phyloP scores from a whole-genome alignment of 2,888 invertebrate species.

The Rapana venosa region DNA sequence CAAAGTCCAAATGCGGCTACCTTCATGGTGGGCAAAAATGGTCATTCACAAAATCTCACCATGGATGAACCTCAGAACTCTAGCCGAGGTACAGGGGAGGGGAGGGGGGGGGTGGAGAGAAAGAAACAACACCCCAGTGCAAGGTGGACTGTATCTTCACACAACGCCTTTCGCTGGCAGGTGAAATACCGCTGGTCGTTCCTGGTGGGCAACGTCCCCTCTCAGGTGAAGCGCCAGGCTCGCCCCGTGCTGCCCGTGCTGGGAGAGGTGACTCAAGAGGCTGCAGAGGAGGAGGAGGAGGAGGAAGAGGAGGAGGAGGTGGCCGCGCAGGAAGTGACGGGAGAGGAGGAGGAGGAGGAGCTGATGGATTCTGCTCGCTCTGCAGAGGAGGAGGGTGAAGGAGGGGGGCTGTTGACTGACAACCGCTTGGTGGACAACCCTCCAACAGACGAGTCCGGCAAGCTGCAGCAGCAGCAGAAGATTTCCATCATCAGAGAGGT shows the following conservation, averaged over 20 bases:
- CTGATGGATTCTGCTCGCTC: constrained; percentile 30
- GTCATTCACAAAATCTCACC: too few relatives aligned
- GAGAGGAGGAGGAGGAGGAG: constrained; percentile 59
- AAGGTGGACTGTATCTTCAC: too few relatives aligned
- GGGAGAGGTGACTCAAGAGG: constrained; percentile 38
- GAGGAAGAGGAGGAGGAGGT: constrained; percentile 48
- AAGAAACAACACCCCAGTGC: too few relatives aligned
- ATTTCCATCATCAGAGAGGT: constrained; percentile 25
- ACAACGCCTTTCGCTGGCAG: constrained; percentile 47
- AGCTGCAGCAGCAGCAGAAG: too few relatives aligned
- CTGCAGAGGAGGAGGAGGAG: constrained; percentile 44
- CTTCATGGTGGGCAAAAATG: too few relatives aligned
- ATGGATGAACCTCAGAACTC: too few relatives aligned
- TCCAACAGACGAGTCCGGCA: background rate
- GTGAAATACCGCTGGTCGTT: constrained; percentile 80
- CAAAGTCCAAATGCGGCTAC: too few relatives aligned
- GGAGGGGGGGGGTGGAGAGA: too few relatives aligned
- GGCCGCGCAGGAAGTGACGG: constrained; percentile 53
- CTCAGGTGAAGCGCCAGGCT: constrained; percentile 59
- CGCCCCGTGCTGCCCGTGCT: constrained; percentile 52
- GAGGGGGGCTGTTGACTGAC: constrained; percentile 49
- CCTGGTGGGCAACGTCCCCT: constrained; percentile 73
- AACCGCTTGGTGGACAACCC: background rate
- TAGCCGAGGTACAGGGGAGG: too few relatives aligned
- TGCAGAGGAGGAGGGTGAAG: constrained; percentile 54